phyloP scores from a whole-genome alignment of 2,797 vertebrate species.

The Botia kubotai region DNA sequence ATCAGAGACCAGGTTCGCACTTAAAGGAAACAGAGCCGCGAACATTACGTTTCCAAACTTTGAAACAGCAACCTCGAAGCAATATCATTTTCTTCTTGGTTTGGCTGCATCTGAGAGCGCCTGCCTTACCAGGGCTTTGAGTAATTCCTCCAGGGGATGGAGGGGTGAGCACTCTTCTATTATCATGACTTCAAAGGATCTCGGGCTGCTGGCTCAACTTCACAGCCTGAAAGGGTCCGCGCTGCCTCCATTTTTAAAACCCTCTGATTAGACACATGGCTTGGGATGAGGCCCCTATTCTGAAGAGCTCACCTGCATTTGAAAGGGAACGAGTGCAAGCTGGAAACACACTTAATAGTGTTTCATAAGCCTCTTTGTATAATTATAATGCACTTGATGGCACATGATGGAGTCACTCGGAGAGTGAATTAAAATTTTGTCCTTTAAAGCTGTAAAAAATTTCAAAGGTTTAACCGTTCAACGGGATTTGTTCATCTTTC shows the following conservation, averaged over 20 bases:
- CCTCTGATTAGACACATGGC: constrained; percentile 45
- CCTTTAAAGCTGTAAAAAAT: constrained; percentile 32
- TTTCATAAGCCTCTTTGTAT: constrained; percentile 44
- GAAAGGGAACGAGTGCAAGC: constrained; percentile 17
- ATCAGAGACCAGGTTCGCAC: neutral
- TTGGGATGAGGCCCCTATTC: constrained; percentile 9
- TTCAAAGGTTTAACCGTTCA: constrained; percentile 22
- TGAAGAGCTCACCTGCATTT: constrained; percentile 40
- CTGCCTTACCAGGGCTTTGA: constrained; percentile 22
- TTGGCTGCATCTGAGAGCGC: neutral
- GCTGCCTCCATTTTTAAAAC: constrained; percentile 43
- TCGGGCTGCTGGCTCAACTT: constrained; percentile 17
- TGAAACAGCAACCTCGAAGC: neutral
- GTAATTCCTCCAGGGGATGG: constrained; percentile 18
- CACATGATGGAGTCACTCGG: constrained; percentile 42
- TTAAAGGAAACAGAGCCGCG: neutral
- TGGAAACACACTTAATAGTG: constrained; percentile 6
- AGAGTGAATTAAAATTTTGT: constrained; percentile 21
- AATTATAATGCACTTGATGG: constrained; percentile 24
- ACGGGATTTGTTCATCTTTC: neutral
- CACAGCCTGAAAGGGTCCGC: constrained; percentile 28
- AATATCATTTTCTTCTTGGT: neutral
- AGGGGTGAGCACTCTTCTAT: constrained; percentile 35
- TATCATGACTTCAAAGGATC: constrained; percentile 56
- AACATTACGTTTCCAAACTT: neutral